phyloP scores from a whole-genome alignment of 2,888 invertebrate genomes.

The Cyclophora punctaria region DNA sequence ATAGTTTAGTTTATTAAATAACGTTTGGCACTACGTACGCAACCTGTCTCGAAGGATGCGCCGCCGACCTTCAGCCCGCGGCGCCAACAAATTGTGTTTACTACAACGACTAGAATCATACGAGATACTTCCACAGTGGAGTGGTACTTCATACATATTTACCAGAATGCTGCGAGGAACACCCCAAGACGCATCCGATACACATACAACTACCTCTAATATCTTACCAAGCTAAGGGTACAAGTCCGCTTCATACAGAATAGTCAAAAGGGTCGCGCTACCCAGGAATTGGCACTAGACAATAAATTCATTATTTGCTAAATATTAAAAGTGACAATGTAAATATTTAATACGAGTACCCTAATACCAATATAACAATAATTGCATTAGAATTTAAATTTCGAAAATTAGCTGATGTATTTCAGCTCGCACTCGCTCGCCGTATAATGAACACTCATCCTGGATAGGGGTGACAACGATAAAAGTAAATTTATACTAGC shows the following conservation, averaged over 20 bases:
- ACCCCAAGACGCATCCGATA: constrained; percentile 35
- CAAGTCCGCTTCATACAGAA: constrained; percentile 44
- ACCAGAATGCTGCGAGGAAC: constrained; percentile 26
- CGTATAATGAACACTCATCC: constrained; percentile 34
- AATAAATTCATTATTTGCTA: constrained; percentile 45
- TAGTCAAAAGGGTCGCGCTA: constrained; percentile 49
- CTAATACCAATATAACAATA: constrained; percentile 55
- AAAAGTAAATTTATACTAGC: constrained; percentile 29
- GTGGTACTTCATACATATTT: constrained; percentile 13
- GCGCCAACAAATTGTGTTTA: constrained; percentile 13
- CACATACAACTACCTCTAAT: constrained; percentile 50
- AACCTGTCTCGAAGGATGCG: constrained; percentile 27
- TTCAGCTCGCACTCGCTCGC: constrained; percentile 35
- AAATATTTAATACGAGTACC: constrained; percentile 55
- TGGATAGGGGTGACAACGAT: constrained; percentile 33
- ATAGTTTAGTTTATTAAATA: constrained; percentile 24
- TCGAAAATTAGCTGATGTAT: constrained; percentile 34
- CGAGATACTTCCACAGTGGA: constrained; percentile 12
- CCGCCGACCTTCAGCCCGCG: constrained; percentile 32
- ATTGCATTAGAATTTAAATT: constrained; percentile 53
- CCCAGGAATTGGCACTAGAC: constrained; percentile 58
- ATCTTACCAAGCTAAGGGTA: constrained; percentile 52
- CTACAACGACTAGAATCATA: constrained; percentile 6
- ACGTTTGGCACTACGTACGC: constrained; percentile 43
- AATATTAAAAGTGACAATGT: constrained; percentile 55